phyloP scores from a whole-genome alignment of 2,113 vertebrate species.

The Mellivora capensis region DNA sequence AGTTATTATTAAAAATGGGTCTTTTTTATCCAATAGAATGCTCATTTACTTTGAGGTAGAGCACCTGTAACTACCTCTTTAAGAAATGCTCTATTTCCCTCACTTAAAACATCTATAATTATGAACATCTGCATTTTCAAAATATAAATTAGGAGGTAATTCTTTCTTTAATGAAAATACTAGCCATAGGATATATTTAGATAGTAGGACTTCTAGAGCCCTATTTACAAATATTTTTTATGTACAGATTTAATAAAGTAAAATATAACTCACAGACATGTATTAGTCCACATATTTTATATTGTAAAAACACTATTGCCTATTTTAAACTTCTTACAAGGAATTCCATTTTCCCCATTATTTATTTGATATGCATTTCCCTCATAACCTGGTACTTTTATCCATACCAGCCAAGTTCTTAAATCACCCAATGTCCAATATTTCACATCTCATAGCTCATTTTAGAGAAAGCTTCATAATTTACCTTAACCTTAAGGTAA shows the following conservation, averaged over 20 bases:
- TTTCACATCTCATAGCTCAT: conserved; percentile 16
- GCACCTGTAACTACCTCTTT: neutral
- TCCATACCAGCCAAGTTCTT: neutral
- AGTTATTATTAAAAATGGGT: neutral
- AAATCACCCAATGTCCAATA: conserved; percentile 12
- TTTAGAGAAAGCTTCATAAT: conserved; percentile 14
- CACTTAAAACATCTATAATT: conserved; percentile 23
- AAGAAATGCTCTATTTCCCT: conserved; percentile 4
- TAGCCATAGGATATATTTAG: neutral
- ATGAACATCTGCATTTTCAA: conserved; percentile 41
- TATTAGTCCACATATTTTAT: neutral
- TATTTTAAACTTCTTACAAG: conserved; percentile 28
- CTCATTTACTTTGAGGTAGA: conserved; percentile 37
- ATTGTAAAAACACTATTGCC: neutral
- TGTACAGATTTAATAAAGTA: neutral
- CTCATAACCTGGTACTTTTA: conserved; percentile 29
- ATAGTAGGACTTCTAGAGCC: neutral
- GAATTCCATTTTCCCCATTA: conserved; percentile 24
- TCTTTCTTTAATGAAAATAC: conserved; percentile 43
- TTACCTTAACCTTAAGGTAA: conserved; percentile 3
- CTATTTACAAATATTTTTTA: neutral
- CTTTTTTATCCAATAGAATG: conserved; percentile 3
- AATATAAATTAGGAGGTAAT: conserved; percentile 41
- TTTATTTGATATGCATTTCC: conserved; percentile 33
- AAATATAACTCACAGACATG: conserved; percentile 20